Conservation (phyloP, 2,797 vertebrate species). For the Siniperca undulata region DNA sequence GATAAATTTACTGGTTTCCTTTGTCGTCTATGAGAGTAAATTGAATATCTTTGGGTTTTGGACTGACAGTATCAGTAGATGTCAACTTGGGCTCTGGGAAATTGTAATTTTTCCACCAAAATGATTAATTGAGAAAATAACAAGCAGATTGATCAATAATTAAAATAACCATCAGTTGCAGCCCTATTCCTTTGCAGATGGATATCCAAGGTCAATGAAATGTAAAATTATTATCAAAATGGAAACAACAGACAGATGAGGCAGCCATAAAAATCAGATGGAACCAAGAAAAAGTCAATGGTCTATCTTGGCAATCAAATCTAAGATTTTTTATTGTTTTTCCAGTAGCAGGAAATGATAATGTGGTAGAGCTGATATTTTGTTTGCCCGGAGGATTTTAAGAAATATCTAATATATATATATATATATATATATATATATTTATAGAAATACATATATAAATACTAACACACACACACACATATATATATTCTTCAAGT, state of each 20-base stretch:
- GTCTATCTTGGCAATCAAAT: conserved; percentile 2
- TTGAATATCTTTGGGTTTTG: background rate
- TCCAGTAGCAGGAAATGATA: background rate
- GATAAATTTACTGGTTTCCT: background rate
- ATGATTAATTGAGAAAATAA: background rate
- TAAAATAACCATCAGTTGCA: background rate
- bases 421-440: background rate
- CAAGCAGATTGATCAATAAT: background rate
- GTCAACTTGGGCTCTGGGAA: background rate
- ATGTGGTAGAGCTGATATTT: conserved; percentile 2
- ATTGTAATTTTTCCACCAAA: background rate
- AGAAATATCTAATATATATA: background rate
- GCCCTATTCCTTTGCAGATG: background rate
- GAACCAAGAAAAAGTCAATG: background rate
- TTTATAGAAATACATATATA: too few species aligned
- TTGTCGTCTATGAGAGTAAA: background rate
- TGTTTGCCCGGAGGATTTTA: conserved; percentile 13
- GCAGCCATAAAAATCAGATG: background rate
- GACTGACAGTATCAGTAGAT: background rate
- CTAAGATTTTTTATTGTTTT: background rate
- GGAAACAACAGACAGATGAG: conserved; percentile 13
- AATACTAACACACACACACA: too few species aligned
- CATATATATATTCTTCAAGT: background rate
- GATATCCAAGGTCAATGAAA: conserved; percentile 10
- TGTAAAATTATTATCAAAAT: conserved; percentile 10